phyloP scores from a whole-genome alignment of 2,888 invertebrate species.

The Pollenia amentaria region DNA sequence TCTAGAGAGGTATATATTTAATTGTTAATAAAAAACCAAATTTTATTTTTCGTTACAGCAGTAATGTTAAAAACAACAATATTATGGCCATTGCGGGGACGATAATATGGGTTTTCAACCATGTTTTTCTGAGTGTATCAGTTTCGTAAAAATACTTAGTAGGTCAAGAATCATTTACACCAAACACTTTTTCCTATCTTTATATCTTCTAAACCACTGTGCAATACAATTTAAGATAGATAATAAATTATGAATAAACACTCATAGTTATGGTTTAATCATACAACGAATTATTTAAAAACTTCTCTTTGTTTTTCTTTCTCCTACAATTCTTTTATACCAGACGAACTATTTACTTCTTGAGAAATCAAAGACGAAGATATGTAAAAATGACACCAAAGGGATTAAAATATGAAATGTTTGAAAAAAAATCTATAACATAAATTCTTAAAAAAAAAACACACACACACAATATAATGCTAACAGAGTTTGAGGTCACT shows the following conservation, averaged over 20 bases:
- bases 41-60: no score
- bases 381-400: conserved; percentile 71
- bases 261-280: conserved; percentile 65
- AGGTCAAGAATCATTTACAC: no score
- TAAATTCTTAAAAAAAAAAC: conserved; percentile 58
- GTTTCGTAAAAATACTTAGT: no score
- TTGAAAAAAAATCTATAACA: conserved; percentile 53
- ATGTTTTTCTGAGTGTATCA: no score
- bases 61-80: no score
- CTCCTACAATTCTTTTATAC: background rate
- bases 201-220: conserved; percentile 4
- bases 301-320: conserved; percentile 11
- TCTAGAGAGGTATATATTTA: no score
- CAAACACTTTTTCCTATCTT: background rate
- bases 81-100: no score
- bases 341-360: background rate
- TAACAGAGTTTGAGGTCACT: conserved; percentile 63
- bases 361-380: conserved; percentile 65
- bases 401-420: conserved; percentile 68
- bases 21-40: no score
- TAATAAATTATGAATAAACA: conserved; percentile 63
- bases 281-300: conserved; percentile 58
- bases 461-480: conserved; percentile 1
- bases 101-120: no score
- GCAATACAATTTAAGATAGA: conserved; percentile 34